Evolutionary conservation across 2,113 vertebrate genomes (phyloP).

Genomic region (Cnemophilus loriae): DNA sequence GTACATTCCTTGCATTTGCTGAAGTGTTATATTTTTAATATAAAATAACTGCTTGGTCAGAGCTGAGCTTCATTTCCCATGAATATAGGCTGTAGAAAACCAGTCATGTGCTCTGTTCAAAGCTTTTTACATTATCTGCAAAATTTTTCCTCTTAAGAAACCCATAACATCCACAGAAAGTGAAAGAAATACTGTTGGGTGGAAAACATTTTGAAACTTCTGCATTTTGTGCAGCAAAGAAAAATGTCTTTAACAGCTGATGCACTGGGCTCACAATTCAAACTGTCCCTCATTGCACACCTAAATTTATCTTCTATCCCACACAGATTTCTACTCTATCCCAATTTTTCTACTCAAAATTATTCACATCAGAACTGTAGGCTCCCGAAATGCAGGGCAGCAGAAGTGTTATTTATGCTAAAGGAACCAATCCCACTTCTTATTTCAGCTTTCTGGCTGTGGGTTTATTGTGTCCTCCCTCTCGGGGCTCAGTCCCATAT

Average conservation of each 20-base stretch:
- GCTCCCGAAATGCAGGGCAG: conserved; percentile 10
- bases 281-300: conserved; percentile 38
- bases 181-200: background rate
- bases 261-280: conserved; percentile 4
- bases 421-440: conserved; percentile 10
- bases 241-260: conserved; percentile 7
- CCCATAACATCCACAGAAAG: background rate
- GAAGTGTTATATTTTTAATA: background rate
- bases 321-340: conserved; percentile 24
- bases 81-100: background rate
- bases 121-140: background rate
- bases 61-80: background rate
- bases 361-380: conserved; percentile 45
- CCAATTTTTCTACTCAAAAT: conserved; percentile 26
- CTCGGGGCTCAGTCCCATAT: background rate
- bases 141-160: background rate
- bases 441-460: background rate
- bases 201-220: conserved; percentile 21
- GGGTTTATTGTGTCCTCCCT: conserved; percentile 20
- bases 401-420: conserved; percentile 41
- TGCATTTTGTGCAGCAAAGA: conserved; percentile 11
- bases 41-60: background rate
- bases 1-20: background rate
- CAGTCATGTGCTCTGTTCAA: background rate
- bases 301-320: conserved; percentile 60